These are phyloP conservation scores for Athalia rosae DNA, from an alignment of 2,888 invertebrate species.

Conservation along the genomic window DNA sequence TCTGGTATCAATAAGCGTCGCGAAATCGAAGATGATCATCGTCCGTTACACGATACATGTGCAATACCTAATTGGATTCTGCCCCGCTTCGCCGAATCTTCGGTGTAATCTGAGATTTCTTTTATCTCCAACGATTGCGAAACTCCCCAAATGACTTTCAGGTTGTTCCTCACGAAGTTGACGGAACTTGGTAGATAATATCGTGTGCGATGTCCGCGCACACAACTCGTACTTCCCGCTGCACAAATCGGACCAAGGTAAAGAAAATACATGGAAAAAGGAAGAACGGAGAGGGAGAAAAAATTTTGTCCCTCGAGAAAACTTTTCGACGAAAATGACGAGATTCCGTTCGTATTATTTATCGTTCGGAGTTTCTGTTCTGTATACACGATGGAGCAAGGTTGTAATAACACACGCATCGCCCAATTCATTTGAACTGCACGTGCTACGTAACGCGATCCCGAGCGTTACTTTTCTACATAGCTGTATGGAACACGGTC, in stretches of 20 bases:
- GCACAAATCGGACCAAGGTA: too few species aligned
- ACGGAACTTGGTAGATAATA: slow-evolving; percentile 31
- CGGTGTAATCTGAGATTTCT: slow-evolving; percentile 35
- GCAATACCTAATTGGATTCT: slow-evolving; percentile 19
- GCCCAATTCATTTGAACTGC: too few species aligned
- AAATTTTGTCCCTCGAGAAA: background rate
- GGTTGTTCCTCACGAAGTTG: slow-evolving; percentile 30
- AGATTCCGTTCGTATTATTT: background rate
- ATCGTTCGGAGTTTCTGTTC: too few species aligned
- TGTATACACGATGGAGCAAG: too few species aligned
- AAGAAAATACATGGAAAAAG: background rate
- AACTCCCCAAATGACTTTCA: slow-evolving; percentile 27
- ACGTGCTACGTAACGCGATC: background rate
- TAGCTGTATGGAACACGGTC: too few species aligned
- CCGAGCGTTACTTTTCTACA: background rate
- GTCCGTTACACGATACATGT: background rate
- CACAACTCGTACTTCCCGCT: slow-evolving; percentile 19
- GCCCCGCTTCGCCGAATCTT: background rate
- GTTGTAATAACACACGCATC: too few species aligned
- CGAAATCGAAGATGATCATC: background rate
- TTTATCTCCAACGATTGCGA: slow-evolving; percentile 28
- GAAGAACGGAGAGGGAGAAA: background rate
- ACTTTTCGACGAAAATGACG: slow-evolving; percentile 3
- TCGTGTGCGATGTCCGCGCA: slow-evolving; percentile 23
- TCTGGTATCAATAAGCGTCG: background rate